Conservation (phyloP, 2,888 invertebrate genomes). For the Lithosia quadra region DNA sequence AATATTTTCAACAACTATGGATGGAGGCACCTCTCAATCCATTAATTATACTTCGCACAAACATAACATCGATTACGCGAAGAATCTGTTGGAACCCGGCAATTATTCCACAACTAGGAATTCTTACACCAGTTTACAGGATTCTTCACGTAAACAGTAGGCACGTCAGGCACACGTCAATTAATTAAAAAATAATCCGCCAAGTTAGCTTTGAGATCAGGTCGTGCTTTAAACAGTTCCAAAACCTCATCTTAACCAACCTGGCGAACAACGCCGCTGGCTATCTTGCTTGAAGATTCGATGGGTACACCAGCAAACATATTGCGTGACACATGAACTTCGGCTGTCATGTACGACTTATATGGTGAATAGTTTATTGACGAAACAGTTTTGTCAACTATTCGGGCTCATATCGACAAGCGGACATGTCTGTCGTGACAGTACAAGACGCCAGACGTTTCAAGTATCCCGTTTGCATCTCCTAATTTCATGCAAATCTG, state of each 20-base stretch:
- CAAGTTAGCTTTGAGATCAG: not conserved
- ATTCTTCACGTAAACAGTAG: not conserved
- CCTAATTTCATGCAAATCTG: too few relatives aligned
- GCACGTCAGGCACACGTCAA: not conserved
- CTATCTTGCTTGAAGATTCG: not conserved
- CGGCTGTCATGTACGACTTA: not conserved
- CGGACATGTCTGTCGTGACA: too few relatives aligned
- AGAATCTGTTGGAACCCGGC: constrained; percentile 1
- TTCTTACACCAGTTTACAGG: not conserved
- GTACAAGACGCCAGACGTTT: not conserved
- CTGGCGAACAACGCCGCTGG: not conserved
- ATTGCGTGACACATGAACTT: not conserved
- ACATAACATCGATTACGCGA: constrained; percentile 15
- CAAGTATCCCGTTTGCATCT: not conserved
- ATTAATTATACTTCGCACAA: constrained; percentile 15
- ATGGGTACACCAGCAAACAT: not conserved
- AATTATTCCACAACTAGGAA: too few relatives aligned
- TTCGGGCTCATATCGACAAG: too few relatives aligned
- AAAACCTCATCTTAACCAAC: not conserved
- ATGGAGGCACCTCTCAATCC: constrained; percentile 11
- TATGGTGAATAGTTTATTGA: too few relatives aligned
- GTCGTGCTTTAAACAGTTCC: not conserved
- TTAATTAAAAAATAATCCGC: not conserved
- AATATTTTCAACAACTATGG: constrained; percentile 10
- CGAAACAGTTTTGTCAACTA: too few relatives aligned